A percentile compares a stretch with the other conserved stretches of the same genome.
Conservation (phyloP, 2,888 invertebrate species). For the Listrodromus nycthemerus region DNA sequence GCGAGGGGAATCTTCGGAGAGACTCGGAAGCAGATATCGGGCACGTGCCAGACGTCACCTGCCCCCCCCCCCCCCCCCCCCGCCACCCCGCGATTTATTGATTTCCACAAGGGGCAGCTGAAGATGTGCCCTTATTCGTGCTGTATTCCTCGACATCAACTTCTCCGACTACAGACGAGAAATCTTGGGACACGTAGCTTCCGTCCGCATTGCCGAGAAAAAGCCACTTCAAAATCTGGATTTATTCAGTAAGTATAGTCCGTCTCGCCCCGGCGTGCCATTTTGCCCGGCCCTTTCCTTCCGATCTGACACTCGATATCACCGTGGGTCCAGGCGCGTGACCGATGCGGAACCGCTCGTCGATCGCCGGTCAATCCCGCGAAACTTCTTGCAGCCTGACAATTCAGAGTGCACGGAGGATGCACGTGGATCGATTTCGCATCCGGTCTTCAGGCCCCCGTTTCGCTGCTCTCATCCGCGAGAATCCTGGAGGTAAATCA, state of each 20-base stretch:
- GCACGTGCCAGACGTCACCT: constrained; percentile 82
- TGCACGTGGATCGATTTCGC: constrained; percentile 50
- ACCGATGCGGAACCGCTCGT: constrained; percentile 5
- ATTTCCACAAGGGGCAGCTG: constrained; percentile 72
- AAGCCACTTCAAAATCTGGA: not conserved
- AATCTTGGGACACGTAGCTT: not conserved
- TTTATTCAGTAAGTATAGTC: not conserved
- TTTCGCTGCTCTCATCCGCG: constrained; percentile 42
- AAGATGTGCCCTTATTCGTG: constrained; percentile 53
- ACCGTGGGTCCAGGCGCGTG: not conserved
- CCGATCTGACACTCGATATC: not conserved
- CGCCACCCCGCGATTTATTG: constrained; percentile 79
- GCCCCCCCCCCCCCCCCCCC: constrained; percentile 76
- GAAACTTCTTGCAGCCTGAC: not conserved
- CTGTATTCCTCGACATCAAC: constrained; percentile 62
- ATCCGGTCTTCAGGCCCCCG: constrained; percentile 47
- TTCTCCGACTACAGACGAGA: constrained; percentile 41
- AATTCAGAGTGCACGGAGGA: not conserved
- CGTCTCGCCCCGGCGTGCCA: not conserved
- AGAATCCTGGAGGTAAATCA: constrained; percentile 34
- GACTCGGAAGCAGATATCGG: constrained; percentile 73
- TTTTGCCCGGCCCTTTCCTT: not conserved
- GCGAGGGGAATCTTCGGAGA: constrained; percentile 57
- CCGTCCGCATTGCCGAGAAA: not conserved
- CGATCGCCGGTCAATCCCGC: not conserved